Evolutionary conservation across 2,797 vertebrate species (phyloP), one percentile per base, ranked within the genome.

Genomic region (Pagetopsis macropterus): DNA sequence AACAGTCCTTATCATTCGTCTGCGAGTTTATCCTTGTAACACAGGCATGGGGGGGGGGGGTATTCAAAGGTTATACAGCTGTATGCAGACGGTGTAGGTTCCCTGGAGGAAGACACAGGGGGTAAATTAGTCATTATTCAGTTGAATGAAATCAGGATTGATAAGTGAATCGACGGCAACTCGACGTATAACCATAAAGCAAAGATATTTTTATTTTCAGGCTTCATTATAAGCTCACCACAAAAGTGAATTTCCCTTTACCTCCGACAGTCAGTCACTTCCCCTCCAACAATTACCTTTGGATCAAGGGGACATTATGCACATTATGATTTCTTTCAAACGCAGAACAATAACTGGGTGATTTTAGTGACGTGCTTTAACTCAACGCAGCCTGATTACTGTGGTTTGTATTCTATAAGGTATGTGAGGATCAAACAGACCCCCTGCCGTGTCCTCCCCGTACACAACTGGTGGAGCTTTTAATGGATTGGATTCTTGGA

Each of bases 1-100:
- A 89, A 89, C 72, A 81, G 79, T 85, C 79, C 83, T 88, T 91
- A 84, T 92, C 86, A 75, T 82, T 79, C 70, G 71, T 88, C 75
- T 72, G 62, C 74, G 70, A 70, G 69, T 77, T 84, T 89, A 83
- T 84, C 80, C 83, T 82, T 82, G 70, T 82, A 81, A 78, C 54
- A 57, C 60, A 65, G 58, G 33, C 76, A 19, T 54, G 46, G 77
- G 77, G 21, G 21, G 21, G 21, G 21, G 21, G 21, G 16, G 60
- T 76, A 63, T 78, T 84, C 66, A 69, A 77, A 86, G 78, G 83
- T 87, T 83, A 85, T 58, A 77, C 17, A 72, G 81, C 16, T 60
- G 55, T 71, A 46, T 50, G 45, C 37, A 78, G 71, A 63, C 56
- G 56, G 49, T 27, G 54, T 37, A 65, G 49, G 37, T 74, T 67